These are phyloP conservation scores for Eupeodes luniger DNA, from an alignment of 2,888 invertebrate genomes.

Conservation along the genomic window DNA sequence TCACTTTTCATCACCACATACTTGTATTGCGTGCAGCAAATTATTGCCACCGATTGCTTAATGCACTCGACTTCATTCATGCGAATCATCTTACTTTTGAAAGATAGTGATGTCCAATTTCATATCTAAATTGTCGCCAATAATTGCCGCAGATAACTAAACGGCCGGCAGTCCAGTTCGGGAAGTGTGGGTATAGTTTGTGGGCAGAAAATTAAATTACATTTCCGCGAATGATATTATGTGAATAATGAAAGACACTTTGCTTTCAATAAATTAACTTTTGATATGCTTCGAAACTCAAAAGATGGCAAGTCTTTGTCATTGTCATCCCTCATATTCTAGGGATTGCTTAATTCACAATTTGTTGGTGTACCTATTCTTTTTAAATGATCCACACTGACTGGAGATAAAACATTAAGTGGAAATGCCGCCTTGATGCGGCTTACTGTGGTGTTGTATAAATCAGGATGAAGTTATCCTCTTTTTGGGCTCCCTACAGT, in stretches of 20 bases:
- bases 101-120: slow-evolving; percentile 58
- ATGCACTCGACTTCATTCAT: slow-evolving; percentile 63
- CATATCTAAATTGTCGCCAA: slow-evolving; percentile 72
- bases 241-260: neutral
- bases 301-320: neutral
- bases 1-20: slow-evolving; percentile 61
- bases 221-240: slow-evolving; percentile 69
- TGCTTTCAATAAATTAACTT: slow-evolving; percentile 30
- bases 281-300: neutral
- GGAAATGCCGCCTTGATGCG: neutral
- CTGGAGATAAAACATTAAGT: slow-evolving; percentile 43
- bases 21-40: slow-evolving; percentile 60
- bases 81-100: slow-evolving; percentile 32
- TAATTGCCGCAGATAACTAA: slow-evolving; percentile 55
- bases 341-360: too few relatives aligned
- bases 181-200: slow-evolving; percentile 1
- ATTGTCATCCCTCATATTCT: neutral
- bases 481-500: slow-evolving; percentile 28
- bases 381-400: slow-evolving; percentile 49
- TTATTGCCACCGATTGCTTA: slow-evolving; percentile 66
- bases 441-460: slow-evolving; percentile 25
- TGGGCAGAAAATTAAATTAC: slow-evolving; percentile 68
- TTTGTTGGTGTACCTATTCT: neutral
- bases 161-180: neutral
- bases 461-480: slow-evolving; percentile 63